Evolutionary conservation across 2,113 vertebrate genomes (phyloP).

Genomic region (Fregetta grallaria): DNA sequence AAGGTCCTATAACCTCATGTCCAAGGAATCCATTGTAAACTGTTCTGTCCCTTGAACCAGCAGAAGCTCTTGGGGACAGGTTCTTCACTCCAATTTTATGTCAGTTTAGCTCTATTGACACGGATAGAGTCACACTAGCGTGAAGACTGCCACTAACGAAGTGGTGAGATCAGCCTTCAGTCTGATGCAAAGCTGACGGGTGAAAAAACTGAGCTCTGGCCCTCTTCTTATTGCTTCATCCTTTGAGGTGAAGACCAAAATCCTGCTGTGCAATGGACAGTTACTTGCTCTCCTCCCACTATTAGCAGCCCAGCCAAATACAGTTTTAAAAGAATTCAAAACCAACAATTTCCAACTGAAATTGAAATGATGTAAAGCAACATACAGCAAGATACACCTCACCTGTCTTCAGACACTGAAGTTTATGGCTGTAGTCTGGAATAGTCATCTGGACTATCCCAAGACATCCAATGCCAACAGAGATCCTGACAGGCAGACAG

Average conservation of each 20-base stretch:
- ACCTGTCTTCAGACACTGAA: neutral
- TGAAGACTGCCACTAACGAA: neutral
- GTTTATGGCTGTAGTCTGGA: neutral
- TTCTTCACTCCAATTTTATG: neutral
- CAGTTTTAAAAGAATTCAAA: neutral
- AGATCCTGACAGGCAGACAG: neutral
- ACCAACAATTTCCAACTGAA: neutral
- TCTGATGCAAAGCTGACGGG: neutral
- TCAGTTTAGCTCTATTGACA: neutral
- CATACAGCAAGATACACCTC: neutral
- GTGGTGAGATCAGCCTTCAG: neutral
- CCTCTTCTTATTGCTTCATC: neutral
- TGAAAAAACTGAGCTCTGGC: neutral
- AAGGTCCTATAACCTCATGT: neutral
- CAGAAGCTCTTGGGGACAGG: neutral
- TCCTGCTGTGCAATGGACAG: accelerated
- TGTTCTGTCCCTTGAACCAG: neutral
- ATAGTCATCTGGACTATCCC: neutral
- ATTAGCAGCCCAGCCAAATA: neutral
- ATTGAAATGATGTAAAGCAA: neutral
- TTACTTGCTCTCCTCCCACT: neutral
- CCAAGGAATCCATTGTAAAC: neutral
- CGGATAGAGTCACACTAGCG: neutral
- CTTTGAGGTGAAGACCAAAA: neutral
- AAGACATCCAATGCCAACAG: neutral